phyloP scores from a whole-genome alignment of 2,888 invertebrate species.

The Drosophila antonietae region DNA sequence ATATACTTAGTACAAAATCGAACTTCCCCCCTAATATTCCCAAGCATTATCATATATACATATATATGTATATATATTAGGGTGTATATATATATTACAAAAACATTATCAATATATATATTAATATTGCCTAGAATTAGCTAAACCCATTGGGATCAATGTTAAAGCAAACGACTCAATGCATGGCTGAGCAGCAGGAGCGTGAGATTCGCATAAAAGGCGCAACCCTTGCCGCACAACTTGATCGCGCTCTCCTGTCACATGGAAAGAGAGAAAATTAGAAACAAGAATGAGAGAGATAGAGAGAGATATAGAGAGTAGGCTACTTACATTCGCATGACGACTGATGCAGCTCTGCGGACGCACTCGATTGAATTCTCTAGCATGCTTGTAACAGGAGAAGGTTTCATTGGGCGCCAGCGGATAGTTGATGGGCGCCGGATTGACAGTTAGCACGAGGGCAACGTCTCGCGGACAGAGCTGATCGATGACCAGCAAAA shows the following conservation, averaged over 20 bases:
- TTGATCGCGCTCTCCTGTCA: slow-evolving; percentile 88
- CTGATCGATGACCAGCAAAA: slow-evolving; percentile 91
- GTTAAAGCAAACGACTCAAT: slow-evolving; percentile 81
- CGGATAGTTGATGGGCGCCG: slow-evolving; percentile 85
- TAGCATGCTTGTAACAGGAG: slow-evolving; percentile 87
- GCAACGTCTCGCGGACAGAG: slow-evolving; percentile 87
- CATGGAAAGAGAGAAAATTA: slow-evolving; percentile 23
- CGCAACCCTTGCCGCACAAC: slow-evolving; percentile 87
- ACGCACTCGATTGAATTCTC: slow-evolving; percentile 88
- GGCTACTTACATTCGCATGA: slow-evolving; percentile 89
- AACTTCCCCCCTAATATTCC: slow-evolving; percentile 8
- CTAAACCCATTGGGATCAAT: slow-evolving; percentile 48
- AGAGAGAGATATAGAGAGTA: background rate
- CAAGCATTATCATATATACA: slow-evolving; percentile 38
- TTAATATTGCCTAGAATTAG: slow-evolving; percentile 48
- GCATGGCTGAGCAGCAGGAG: slow-evolving; percentile 77
- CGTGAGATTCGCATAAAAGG: slow-evolving; percentile 75
- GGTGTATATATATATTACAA: slow-evolving; percentile 47
- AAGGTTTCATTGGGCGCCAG: slow-evolving; percentile 86
- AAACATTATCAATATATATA: slow-evolving; percentile 59
- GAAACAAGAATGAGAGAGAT: background rate
- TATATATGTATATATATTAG: slow-evolving; percentile 28
- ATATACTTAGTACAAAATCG: slow-evolving; percentile 43
- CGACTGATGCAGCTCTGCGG: slow-evolving; percentile 91
- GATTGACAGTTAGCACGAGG: slow-evolving; percentile 84